These are phyloP conservation scores for Oegoconia quadripuncta DNA, from an alignment of 2,888 invertebrate species.

Conservation along the genomic window DNA sequence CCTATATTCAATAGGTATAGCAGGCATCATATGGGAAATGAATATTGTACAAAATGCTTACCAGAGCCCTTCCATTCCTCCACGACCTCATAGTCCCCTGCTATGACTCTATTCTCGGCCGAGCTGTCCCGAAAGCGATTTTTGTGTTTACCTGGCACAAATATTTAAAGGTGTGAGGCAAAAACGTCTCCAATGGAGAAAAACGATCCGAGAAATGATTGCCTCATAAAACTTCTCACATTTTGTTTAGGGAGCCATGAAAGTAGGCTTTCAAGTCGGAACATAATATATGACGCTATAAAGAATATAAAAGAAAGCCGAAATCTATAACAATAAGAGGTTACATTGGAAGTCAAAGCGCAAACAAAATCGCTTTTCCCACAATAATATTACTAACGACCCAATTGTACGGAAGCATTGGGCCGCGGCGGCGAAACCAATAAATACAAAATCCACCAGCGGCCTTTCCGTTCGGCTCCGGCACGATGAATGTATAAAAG, in stretches of 20 bases:
- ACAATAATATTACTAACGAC: slow-evolving; percentile 77
- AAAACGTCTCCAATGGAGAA: slow-evolving; percentile 21
- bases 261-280: slow-evolving; percentile 54
- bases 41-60: neutral
- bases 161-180: slow-evolving; percentile 12
- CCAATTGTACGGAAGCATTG: slow-evolving; percentile 73
- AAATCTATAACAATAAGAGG: slow-evolving; percentile 71
- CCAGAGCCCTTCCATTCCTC: slow-evolving; percentile 86
- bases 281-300: slow-evolving; percentile 58
- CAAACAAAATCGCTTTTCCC: slow-evolving; percentile 73
- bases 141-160: slow-evolving; percentile 75
- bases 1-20: neutral
- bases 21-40: neutral
- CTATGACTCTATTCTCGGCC: slow-evolving; percentile 80
- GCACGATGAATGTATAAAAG: slow-evolving; percentile 59
- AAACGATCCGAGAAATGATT: slow-evolving; percentile 46
- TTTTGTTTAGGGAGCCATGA: slow-evolving; percentile 46
- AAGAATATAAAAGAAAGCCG: slow-evolving; percentile 57
- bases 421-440: slow-evolving; percentile 67
- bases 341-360: slow-evolving; percentile 72
- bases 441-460: slow-evolving; percentile 70
- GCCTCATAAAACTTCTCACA: slow-evolving; percentile 48
- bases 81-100: slow-evolving; percentile 83
- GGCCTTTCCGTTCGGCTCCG: slow-evolving; percentile 53
- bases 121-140: slow-evolving; percentile 77